Evolutionary conservation across 2,113 vertebrate genomes (phyloP).

Genomic region (Pholis gunnellus): DNA sequence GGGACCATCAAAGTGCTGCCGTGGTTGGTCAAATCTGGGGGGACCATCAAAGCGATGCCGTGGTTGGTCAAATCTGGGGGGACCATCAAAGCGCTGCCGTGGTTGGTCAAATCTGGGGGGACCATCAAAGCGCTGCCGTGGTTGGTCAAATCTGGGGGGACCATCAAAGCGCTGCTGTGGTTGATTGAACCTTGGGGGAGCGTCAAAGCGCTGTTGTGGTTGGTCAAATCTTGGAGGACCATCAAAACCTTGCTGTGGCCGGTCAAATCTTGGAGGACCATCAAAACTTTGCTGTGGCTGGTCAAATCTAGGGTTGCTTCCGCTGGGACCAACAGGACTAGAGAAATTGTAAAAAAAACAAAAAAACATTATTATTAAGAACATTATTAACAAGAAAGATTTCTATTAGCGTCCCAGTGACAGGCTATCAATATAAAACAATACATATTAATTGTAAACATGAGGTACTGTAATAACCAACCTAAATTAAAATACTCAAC

Average conservation of each 20-base stretch:
- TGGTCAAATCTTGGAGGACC: slow-evolving; percentile 73
- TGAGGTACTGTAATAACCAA: neutral
- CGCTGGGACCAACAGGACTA: slow-evolving; percentile 79
- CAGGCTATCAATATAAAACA: neutral
- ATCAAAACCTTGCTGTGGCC: slow-evolving; percentile 76
- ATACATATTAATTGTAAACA: neutral
- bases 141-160: slow-evolving; percentile 43
- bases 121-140: slow-evolving; percentile 46
- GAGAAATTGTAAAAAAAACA: neutral
- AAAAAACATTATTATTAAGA: neutral
- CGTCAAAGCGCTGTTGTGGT: slow-evolving; percentile 82
- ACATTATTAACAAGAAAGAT: neutral
- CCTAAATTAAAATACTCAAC: neutral
- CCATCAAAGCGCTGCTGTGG: slow-evolving; percentile 49
- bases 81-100: slow-evolving; percentile 80
- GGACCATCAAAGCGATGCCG: slow-evolving; percentile 85
- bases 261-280: slow-evolving; percentile 76
- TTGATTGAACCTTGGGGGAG: slow-evolving; percentile 73
- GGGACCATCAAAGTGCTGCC: slow-evolving; percentile 87
- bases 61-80: slow-evolving; percentile 67
- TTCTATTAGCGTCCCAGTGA: neutral
- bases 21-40: slow-evolving; percentile 69
- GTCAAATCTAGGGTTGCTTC: slow-evolving; percentile 63
- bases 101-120: slow-evolving; percentile 64
- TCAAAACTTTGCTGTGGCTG: slow-evolving; percentile 81